Evolutionary conservation across 2,797 vertebrate species (phyloP).

Genomic region (Peromyscus attwateri): DNA sequence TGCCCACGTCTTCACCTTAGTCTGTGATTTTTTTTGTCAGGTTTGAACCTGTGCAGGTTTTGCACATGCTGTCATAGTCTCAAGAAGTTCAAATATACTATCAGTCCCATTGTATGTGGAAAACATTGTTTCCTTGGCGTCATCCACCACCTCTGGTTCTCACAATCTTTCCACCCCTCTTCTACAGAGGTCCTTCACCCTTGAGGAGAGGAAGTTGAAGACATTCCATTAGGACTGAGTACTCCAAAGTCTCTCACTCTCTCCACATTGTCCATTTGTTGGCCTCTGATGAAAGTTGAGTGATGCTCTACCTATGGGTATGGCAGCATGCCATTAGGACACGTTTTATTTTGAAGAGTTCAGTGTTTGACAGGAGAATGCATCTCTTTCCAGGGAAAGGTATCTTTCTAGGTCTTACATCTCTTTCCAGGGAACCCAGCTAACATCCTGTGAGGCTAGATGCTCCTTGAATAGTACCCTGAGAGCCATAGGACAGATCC

Average conservation of each 20-base stretch:
- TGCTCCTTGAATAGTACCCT: background rate
- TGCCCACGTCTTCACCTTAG: background rate
- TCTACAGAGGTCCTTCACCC: too few species aligned
- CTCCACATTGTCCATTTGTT: background rate
- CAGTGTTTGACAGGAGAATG: background rate
- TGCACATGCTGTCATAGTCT: background rate
- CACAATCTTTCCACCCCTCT: background rate
- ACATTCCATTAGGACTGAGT: background rate
- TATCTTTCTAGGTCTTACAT: background rate
- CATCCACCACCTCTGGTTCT: background rate
- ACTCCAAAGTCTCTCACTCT: background rate
- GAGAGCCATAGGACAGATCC: too few species aligned
- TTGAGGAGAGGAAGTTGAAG: background rate
- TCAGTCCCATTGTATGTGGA: background rate
- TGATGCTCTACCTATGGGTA: background rate
- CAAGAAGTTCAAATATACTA: too few species aligned
- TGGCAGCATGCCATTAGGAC: background rate
- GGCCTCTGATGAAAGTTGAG: background rate
- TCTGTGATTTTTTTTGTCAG: background rate
- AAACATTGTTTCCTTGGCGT: background rate
- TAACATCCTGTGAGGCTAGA: background rate
- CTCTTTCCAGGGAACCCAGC: background rate
- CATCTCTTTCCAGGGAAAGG: background rate
- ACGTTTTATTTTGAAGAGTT: background rate
- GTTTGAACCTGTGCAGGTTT: background rate